phyloP scores from a whole-genome alignment of 1,140 invertebrate species.

The Macrobrachium rosenbergii region DNA sequence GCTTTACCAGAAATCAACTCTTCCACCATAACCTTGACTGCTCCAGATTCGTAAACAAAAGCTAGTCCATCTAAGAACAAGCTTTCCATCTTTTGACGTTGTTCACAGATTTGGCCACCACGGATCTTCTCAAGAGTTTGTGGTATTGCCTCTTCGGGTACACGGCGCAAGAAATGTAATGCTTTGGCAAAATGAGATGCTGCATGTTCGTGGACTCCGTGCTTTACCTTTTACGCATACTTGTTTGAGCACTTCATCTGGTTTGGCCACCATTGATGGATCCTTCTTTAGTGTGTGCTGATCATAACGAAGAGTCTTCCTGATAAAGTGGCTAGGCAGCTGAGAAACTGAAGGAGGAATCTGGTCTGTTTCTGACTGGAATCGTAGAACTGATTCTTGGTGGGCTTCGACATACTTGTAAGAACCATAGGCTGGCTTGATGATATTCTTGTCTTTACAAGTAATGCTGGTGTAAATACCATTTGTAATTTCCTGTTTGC shows the following conservation, averaged over 20 bases:
- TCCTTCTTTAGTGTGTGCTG: conserved; percentile 1
- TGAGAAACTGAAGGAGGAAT: not conserved
- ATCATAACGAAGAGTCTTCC: not conserved
- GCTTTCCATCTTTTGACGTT: not conserved
- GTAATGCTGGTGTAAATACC: conserved; percentile 34
- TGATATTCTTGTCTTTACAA: conserved; percentile 29
- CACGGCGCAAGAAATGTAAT: not conserved
- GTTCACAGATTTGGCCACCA: not conserved
- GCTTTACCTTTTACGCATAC: not conserved
- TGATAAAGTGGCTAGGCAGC: not conserved
- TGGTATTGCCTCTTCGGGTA: not conserved
- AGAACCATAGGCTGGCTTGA: conserved; percentile 24
- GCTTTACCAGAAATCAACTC: not conserved
- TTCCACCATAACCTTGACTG: conserved; percentile 13
- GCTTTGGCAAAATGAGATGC: not conserved
- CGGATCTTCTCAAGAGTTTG: not conserved
- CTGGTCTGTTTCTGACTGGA: conserved; percentile 14
- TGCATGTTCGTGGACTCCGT: not conserved
- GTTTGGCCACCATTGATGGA: not conserved
- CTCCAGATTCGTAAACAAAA: conserved; percentile 2
- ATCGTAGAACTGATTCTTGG: conserved; percentile 25
- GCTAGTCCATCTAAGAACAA: conserved; percentile 8
- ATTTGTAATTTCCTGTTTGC: conserved; percentile 20
- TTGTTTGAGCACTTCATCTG: not conserved
- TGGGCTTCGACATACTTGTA: conserved; percentile 22